These are phyloP conservation scores for Clarias laeviceps DNA, from an alignment of 2,797 vertebrate species.

Conservation along the genomic window DNA sequence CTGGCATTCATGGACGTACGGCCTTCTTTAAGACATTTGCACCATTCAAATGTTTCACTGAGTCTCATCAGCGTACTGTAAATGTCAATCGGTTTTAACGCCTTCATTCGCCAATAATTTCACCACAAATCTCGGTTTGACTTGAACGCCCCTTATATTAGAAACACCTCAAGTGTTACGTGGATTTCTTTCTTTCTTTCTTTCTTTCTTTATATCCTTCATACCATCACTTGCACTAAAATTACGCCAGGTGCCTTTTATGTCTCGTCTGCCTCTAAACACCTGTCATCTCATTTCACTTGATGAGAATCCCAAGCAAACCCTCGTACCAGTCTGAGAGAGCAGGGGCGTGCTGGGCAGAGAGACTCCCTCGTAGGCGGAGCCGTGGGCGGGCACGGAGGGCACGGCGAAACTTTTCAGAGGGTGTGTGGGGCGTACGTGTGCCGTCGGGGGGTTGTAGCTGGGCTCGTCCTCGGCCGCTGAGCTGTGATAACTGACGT, in stretches of 20 bases:
- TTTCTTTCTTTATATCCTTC: background rate
- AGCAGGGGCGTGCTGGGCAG: slow-evolving; percentile 91
- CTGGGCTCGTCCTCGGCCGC: slow-evolving; percentile 85
- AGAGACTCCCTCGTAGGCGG: slow-evolving; percentile 83
- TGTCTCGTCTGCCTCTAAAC: background rate
- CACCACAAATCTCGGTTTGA: too few relatives aligned
- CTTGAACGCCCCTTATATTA: too few relatives aligned
- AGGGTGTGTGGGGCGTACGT: slow-evolving; percentile 84
- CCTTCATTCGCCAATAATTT: too few relatives aligned
- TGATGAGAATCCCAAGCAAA: background rate
- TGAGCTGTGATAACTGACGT: slow-evolving; percentile 83
- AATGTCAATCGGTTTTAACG: too few relatives aligned
- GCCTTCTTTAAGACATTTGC: too few relatives aligned
- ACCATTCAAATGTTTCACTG: too few relatives aligned
- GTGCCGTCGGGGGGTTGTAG: slow-evolving; percentile 84
- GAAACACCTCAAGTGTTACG: background rate
- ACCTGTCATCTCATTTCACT: background rate
- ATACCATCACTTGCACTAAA: background rate
- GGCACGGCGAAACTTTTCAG: slow-evolving; percentile 97
- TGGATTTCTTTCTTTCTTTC: background rate
- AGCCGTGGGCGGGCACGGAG: slow-evolving; percentile 74
- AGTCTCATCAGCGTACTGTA: too few relatives aligned
- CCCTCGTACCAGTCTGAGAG: slow-evolving; percentile 84
- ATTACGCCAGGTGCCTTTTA: background rate
- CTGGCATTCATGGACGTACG: too few relatives aligned